A percentile compares a stretch with the other conserved stretches of the same genome.
These are phyloP conservation scores for Anoplophora glabripennis DNA, from an alignment of 1,140 invertebrate species.

Conservation along the genomic window DNA sequence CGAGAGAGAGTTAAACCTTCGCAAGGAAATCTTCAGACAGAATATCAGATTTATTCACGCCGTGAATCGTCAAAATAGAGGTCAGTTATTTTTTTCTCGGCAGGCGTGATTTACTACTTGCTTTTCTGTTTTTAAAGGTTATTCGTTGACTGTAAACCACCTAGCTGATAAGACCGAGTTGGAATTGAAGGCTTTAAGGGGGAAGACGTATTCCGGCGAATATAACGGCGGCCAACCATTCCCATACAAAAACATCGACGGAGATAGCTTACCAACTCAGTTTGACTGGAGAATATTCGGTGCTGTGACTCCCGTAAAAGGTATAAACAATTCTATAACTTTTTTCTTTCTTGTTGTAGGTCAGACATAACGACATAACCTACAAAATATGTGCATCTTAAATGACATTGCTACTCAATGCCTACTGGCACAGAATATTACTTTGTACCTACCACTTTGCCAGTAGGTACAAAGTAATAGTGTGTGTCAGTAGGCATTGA, in stretches of 20 bases:
- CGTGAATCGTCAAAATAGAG: constrained; percentile 39
- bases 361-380: too few relatives aligned
- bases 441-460: too few relatives aligned
- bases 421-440: too few relatives aligned
- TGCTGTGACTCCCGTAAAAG: constrained; percentile 92
- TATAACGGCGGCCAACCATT: constrained; percentile 77
- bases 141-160: constrained; percentile 80
- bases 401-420: too few relatives aligned
- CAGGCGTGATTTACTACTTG: background rate
- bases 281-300: constrained; percentile 90
- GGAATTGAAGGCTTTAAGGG: constrained; percentile 79
- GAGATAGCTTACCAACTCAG: constrained; percentile 59
- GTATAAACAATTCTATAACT: constrained; percentile 49
- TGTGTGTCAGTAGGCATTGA: too few relatives aligned
- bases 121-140: constrained; percentile 62
- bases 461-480: too few relatives aligned
- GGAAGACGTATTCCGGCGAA: constrained; percentile 64
- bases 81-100: constrained; percentile 16
- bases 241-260: constrained; percentile 58
- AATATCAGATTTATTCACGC: constrained; percentile 68
- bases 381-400: too few relatives aligned
- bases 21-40: constrained; percentile 82
- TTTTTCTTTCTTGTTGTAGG: background rate
- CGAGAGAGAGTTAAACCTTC: constrained; percentile 64
- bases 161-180: constrained; percentile 77